Percentiles rank a stretch among this genome's conserved stretches.
Conservation (phyloP, 2,888 invertebrate genomes). For the Xylophagus ater region DNA sequence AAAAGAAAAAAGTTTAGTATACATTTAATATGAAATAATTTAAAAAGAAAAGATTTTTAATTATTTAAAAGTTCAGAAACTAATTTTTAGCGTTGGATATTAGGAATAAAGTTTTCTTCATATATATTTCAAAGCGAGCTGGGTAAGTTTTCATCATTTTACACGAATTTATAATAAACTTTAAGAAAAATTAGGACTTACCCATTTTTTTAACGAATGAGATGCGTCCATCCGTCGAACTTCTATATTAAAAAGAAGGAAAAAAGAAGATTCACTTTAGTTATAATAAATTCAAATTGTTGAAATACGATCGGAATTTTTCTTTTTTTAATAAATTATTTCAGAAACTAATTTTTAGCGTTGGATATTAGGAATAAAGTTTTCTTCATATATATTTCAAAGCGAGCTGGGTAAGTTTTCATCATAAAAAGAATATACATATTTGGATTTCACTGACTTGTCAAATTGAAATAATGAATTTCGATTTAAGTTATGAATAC, state of each 20-base stretch:
- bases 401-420: conserved; percentile 18
- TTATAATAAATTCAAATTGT: not conserved
- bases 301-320: not conserved
- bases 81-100: conserved; percentile 14
- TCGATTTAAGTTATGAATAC: too few species aligned
- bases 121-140: conserved; percentile 15
- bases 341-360: conserved; percentile 12
- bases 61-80: not conserved
- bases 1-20: too few species aligned
- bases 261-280: not conserved
- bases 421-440: too few species aligned
- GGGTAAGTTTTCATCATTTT: conserved; percentile 13
- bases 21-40: too few species aligned
- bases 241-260: not conserved
- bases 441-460: too few species aligned
- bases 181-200: too few species aligned
- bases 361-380: conserved; percentile 16
- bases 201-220: too few species aligned
- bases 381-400: conserved; percentile 15
- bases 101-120: conserved; percentile 15
- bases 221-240: not conserved
- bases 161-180: not conserved
- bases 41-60: not conserved
- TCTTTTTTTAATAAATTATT: not conserved
- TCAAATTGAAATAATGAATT: too few species aligned